phyloP scores from a whole-genome alignment of 1,140 invertebrate species.

The Pseudachorutes palmiensis region DNA sequence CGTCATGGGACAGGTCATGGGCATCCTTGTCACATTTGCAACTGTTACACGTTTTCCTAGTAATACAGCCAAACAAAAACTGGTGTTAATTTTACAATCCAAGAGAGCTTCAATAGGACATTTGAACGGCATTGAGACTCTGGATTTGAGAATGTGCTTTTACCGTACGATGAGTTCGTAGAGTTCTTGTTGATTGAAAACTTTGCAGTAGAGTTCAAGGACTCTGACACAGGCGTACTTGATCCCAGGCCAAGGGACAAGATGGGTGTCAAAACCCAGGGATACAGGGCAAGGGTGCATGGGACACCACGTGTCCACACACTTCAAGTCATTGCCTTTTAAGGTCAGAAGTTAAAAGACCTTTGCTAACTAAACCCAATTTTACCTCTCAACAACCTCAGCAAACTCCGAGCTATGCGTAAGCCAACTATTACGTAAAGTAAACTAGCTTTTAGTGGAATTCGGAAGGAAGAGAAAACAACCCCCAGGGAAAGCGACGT shows the following conservation, averaged over 20 bases:
- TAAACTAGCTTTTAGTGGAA: background rate
- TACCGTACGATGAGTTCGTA: constrained; percentile 71
- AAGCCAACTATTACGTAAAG: no score
- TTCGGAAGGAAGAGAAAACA: background rate
- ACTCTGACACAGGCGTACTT: constrained; percentile 68
- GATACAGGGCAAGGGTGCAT: constrained; percentile 41
- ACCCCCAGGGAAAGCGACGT: background rate
- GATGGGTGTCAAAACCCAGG: constrained; percentile 42
- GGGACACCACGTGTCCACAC: no score
- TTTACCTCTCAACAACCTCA: no score
- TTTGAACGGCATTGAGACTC: constrained; percentile 9
- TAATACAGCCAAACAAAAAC: constrained; percentile 32
- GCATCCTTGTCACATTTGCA: constrained; percentile 78
- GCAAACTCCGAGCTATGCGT: no score
- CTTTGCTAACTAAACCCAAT: background rate
- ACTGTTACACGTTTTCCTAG: constrained; percentile 73
- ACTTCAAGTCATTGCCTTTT: background rate
- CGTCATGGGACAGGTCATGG: constrained; percentile 80
- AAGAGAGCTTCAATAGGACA: no score
- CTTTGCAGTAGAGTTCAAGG: constrained; percentile 70
- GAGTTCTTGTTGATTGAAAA: constrained; percentile 67
- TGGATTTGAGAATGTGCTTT: background rate
- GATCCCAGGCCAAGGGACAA: constrained; percentile 65
- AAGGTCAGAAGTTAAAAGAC: background rate
- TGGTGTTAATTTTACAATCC: background rate